Percentiles rank a stretch among this genome's conserved stretches.
Conservation (phyloP, 2,888 invertebrate genomes). For the Drosophila picticornis region DNA sequence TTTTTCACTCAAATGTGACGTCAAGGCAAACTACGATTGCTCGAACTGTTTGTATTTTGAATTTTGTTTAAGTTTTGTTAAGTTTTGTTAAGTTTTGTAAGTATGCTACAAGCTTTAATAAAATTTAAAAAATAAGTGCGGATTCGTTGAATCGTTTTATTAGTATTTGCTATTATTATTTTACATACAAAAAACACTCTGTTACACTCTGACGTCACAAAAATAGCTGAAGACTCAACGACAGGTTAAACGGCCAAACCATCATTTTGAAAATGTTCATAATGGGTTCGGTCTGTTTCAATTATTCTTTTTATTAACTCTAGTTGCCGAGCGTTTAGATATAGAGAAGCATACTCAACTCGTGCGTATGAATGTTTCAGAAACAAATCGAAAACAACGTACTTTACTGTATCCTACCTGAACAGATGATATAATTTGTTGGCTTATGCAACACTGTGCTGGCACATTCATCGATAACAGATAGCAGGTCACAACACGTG, state of each 20-base stretch:
- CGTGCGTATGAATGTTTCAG: background rate
- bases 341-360: background rate
- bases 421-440: background rate
- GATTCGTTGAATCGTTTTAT: background rate
- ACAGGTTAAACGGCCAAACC: background rate
- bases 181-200: background rate
- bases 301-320: background rate
- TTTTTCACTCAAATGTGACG: slow-evolving; percentile 11
- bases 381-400: background rate
- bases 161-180: background rate
- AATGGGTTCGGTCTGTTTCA: background rate
- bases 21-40: background rate
- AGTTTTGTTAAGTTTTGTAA: too few species aligned
- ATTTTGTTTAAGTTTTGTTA: background rate
- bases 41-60: background rate
- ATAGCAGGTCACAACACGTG: slow-evolving; percentile 55
- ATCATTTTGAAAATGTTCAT: background rate
- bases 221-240: background rate
- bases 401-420: background rate
- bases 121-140: background rate
- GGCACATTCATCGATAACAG: slow-evolving; percentile 31
- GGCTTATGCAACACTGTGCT: slow-evolving; percentile 5
- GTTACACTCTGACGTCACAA: background rate
- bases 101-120: background rate
- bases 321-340: background rate